Base-by-base conservation (phyloP, 2,888 invertebrate genomes). In the Timandra comae region DNA sequence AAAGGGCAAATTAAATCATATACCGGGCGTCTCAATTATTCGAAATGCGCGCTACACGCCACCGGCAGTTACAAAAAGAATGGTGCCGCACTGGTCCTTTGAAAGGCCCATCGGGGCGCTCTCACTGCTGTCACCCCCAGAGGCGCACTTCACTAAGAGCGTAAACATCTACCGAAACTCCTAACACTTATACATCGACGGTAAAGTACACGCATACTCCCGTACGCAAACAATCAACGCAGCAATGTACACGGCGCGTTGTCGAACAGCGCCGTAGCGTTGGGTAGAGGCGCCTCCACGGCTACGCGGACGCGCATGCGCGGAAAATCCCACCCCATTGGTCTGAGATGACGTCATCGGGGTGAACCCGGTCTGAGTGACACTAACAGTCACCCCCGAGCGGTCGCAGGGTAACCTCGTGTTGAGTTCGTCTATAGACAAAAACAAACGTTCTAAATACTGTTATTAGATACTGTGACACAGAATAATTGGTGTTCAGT, bases 281-380 rank as follows among this genome's bases (percentile, higher is more conserved):
- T 48, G 56, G 46, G 61, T 63, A 61, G 52, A 56, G 84, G 81
- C 84, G 84, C 76, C 84, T 69, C 67, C 68, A 63, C 58, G 84
- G 78, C 84, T 84, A 65, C 52, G 35, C 47, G n/a, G 56, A 42
- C 73, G 64, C 84, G 84, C 84, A 77, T 75, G 84, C 82, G 84
- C 61, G 44, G 29, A 33, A 51, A 54, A 65, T 64, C 63, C 64
- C 70, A 73, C 77, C 80, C 80, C 58, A 84, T 85, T 85, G 84
- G 84, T 74, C 72, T 77, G 73, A 53, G 72, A 69, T 85, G 84
- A 85, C 84, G 84, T 85, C 84, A 85, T 80, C 78, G 67, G 82
- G 84, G 81, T 84, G 80, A 81, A 77, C 73, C 72, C 72, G 71
- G 58, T 77, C 71, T 68, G 67, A 72, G 69, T 79, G 79, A 79